Evolutionary conservation across 2,888 invertebrate species (phyloP).

Genomic region (Lasioglossum zephyrum): DNA sequence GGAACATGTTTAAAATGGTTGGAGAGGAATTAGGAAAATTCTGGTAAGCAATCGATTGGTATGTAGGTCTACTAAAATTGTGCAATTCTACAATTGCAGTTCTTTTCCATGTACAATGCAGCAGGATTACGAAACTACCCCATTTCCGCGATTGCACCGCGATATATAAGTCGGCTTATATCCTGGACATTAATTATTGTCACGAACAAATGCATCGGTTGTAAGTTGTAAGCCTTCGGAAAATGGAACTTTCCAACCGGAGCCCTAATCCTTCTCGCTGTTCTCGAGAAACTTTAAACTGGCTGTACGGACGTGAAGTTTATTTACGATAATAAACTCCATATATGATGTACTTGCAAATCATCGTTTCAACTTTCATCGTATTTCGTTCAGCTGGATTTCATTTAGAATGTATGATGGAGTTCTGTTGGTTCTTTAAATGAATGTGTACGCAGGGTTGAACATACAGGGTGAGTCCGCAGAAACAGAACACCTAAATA

Average conservation of each 20-base stretch:
- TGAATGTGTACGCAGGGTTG: too few relatives aligned
- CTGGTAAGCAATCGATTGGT: not conserved
- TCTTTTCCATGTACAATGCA: not conserved
- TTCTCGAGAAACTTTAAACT: conserved; percentile 56
- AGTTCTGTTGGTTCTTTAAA: too few relatives aligned
- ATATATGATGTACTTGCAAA: not conserved
- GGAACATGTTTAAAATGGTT: not conserved
- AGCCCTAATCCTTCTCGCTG: conserved; percentile 32
- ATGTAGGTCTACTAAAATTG: not conserved
- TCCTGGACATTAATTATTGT: conserved; percentile 52
- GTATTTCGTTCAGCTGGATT: too few relatives aligned
- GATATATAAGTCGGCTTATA: conserved; percentile 37
- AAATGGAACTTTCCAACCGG: conserved; percentile 37
- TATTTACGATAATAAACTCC: not conserved
- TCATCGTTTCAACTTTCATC: too few relatives aligned
- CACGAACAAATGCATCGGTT: conserved; percentile 28
- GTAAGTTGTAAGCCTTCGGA: conserved; percentile 32
- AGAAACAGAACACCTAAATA: too few relatives aligned
- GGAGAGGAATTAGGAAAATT: not conserved
- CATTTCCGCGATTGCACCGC: not conserved
- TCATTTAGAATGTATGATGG: too few relatives aligned
- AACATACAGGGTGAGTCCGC: too few relatives aligned
- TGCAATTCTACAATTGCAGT: not conserved
- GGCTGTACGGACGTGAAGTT: conserved; percentile 10
- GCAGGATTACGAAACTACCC: not conserved